These are phyloP conservation scores for Aspidoscelis tigris DNA, from an alignment of 2,113 vertebrate species.

Conservation along the genomic window DNA sequence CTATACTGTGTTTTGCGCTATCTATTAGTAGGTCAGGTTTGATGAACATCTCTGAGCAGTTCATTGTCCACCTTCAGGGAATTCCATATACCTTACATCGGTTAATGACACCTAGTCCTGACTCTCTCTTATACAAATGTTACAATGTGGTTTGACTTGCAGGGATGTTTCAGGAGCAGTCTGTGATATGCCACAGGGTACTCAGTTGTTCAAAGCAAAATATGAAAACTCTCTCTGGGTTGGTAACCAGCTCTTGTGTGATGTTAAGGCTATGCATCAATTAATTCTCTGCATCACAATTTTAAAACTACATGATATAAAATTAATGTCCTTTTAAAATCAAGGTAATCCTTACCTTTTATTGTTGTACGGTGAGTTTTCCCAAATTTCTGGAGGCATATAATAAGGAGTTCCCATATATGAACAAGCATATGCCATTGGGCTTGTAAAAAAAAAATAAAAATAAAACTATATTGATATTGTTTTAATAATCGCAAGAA, in stretches of 20 bases:
- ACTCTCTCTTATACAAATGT: too few species aligned
- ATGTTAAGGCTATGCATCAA: not conserved
- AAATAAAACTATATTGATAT: constrained; percentile 23
- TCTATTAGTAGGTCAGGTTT: too few species aligned
- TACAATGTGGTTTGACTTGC: too few species aligned
- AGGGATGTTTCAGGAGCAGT: not conserved
- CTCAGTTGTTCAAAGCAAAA: not conserved
- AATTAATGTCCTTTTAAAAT: not conserved
- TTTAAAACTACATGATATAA: not conserved
- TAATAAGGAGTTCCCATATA: constrained; percentile 96
- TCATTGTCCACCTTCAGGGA: too few species aligned
- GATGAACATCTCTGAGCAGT: too few species aligned
- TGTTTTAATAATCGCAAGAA: not conserved
- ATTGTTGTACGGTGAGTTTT: constrained; percentile 92
- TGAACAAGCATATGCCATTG: constrained; percentile 82
- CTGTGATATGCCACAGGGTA: not conserved
- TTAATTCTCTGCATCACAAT: not conserved
- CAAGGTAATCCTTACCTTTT: constrained; percentile 82
- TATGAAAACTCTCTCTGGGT: not conserved
- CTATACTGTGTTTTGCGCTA: too few species aligned
- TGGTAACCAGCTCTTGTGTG: not conserved
- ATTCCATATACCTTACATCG: too few species aligned
- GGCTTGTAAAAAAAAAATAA: constrained; percentile 72
- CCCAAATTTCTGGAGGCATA: constrained; percentile 95
- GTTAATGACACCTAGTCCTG: too few species aligned